Evolutionary conservation across 1,140 invertebrate genomes (phyloP).

Genomic region (Drosophila sucinea): DNA sequence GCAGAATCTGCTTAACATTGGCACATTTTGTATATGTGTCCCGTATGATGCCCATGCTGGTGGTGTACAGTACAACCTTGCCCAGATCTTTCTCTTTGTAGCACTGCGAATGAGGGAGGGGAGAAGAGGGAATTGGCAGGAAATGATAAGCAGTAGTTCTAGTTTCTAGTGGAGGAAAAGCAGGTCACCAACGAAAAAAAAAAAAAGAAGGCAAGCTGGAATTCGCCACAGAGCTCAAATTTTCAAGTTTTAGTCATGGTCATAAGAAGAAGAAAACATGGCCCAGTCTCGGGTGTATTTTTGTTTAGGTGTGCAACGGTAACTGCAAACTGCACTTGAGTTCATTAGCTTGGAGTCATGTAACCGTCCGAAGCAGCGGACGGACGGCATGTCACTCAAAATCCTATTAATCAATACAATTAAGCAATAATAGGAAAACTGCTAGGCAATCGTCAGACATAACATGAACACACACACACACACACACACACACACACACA

Average conservation of each 20-base stretch:
- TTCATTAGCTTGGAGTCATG: slow-evolving; percentile 72
- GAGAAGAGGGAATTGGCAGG: slow-evolving; percentile 4
- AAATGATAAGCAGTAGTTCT: slow-evolving; percentile 46
- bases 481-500: background rate
- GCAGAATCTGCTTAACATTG: slow-evolving; percentile 95
- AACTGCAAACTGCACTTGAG: slow-evolving; percentile 34
- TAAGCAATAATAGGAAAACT: slow-evolving; percentile 80
- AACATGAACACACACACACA: slow-evolving; percentile 1
- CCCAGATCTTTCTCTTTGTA: slow-evolving; percentile 95
- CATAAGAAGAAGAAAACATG: slow-evolving; percentile 20
- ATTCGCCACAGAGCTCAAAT: slow-evolving; percentile 68
- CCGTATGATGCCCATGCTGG: slow-evolving; percentile 96
- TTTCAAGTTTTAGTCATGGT: slow-evolving; percentile 52
- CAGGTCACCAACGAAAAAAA: slow-evolving; percentile 51
- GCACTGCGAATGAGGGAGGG: slow-evolving; percentile 85
- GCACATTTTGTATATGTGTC: slow-evolving; percentile 95
- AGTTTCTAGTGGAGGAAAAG: slow-evolving; percentile 54
- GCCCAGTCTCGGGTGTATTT: background rate
- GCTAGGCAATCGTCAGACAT: slow-evolving; percentile 59
- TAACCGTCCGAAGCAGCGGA: slow-evolving; percentile 32
- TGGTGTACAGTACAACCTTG: slow-evolving; percentile 96
- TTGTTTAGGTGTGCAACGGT: background rate
- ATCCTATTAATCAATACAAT: slow-evolving; percentile 80
- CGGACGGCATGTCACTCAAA: slow-evolving; percentile 66
- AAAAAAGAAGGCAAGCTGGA: slow-evolving; percentile 39